Evolutionary conservation across 2,113 vertebrate species (phyloP).

Genomic region (western clawed frog (Xenopus tropicalis)): UCB_Xtro_10.0 CM004448.2:131817001-131817500

Average conservation of each 20-base stretch:
- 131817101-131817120: neutral
- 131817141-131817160: slow-evolving; percentile 34
- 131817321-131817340: too few relatives aligned
- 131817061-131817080: neutral
- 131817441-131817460: too few relatives aligned
- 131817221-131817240: slow-evolving; percentile 14
- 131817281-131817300: neutral
- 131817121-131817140: slow-evolving; percentile 44
- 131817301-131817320: neutral
- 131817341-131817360: too few relatives aligned
- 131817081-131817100: slow-evolving; percentile 12
- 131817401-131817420: too few relatives aligned
- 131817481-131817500: too few relatives aligned
- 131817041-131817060: neutral
- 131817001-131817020: too few relatives aligned
- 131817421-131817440: too few relatives aligned
- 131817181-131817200: slow-evolving; percentile 34
- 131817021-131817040: neutral
- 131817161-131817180: slow-evolving; percentile 43
- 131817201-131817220: slow-evolving; percentile 28
- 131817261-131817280: neutral
- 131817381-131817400: too few relatives aligned
- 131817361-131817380: too few relatives aligned
- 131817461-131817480: too few relatives aligned
- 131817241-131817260: neutral